Base-by-base conservation (phyloP, 2,113 vertebrate species). In the Hiodon tergisus region DNA sequence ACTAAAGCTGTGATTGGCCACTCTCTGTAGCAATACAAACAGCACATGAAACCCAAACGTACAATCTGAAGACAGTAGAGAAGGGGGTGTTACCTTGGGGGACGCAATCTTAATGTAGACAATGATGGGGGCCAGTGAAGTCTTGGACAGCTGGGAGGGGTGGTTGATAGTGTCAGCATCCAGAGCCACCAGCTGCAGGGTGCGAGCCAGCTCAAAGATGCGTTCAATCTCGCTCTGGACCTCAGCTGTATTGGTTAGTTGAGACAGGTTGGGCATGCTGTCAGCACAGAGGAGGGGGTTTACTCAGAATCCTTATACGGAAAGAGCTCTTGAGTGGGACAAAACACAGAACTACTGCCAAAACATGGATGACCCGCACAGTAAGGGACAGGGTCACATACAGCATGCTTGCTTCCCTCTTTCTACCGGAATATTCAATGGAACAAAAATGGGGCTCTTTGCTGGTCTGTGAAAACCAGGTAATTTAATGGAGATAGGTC, bases 91-190 rank as follows among this genome's bases (percentile, higher is more conserved):
- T 80, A 98, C 96, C 94, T 97, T 98, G 67, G 95, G 95, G 10
- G 96, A 98, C 79, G 95, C 93, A 80, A 98, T 96, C 86, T 98
- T 98, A 78, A 98, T 96, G 72, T 98, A 97, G 85, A 98, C 96
- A 0, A 97, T 94, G 84, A 98, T 98, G 82, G 96, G 96, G 0
- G 96, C 94, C 89, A 98, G 88, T 0, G 96, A 98, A 0, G 95
- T 98, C 87, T 98, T 97, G 82, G 95, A 90, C 69, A 98, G 92
- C 84, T 97, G 96, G 31, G 96, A 93, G 0, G 96, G 96, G 82
- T 98, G 96, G 90, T 98, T 98, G 88, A 98, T 98, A 85, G 96
- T 98, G 88, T 98, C 96, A 0, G 96, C 96, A 0, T 98, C 96
- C 85, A 98, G 79, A 58, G 95, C 94, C 2, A 98, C 96, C 81